phyloP scores from a whole-genome alignment of 2,888 invertebrate genomes.

The Drosophila paranaensis region DNA sequence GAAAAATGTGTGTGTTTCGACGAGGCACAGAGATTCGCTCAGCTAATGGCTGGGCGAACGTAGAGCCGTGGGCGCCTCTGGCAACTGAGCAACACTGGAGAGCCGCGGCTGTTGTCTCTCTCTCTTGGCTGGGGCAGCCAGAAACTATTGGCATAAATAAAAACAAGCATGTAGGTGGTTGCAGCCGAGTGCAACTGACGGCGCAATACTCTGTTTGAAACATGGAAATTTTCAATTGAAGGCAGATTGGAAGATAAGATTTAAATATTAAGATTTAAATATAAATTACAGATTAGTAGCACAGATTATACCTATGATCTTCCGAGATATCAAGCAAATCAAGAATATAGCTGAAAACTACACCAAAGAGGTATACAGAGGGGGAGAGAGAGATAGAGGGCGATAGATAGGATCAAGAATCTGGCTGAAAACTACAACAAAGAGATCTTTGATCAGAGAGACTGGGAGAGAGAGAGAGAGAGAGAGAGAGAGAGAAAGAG shows the following conservation, averaged over 20 bases:
- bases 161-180: conserved; percentile 1
- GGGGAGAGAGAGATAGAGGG: not conserved
- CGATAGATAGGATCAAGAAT: not conserved
- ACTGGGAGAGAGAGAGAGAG: not conserved
- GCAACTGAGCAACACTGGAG: conserved; percentile 34
- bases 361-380: not conserved
- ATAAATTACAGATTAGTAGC: no score
- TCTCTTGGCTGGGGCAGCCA: conserved; percentile 18
- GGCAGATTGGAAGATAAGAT: no score
- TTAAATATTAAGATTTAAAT: no score
- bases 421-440: no score
- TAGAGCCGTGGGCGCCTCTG: conserved; percentile 15
- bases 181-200: conserved; percentile 9
- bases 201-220: not conserved
- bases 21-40: conserved; percentile 43
- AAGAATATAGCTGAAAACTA: no score
- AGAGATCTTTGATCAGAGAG: not conserved
- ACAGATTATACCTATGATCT: not conserved
- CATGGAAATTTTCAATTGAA: not conserved
- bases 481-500: not conserved
- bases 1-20: conserved; percentile 45
- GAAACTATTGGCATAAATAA: conserved; percentile 11
- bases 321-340: no score
- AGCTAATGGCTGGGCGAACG: conserved; percentile 12
- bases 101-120: not conserved